These are phyloP conservation scores for Tineola bisselliella DNA, from an alignment of 2,888 invertebrate genomes.

Conservation along the genomic window DNA sequence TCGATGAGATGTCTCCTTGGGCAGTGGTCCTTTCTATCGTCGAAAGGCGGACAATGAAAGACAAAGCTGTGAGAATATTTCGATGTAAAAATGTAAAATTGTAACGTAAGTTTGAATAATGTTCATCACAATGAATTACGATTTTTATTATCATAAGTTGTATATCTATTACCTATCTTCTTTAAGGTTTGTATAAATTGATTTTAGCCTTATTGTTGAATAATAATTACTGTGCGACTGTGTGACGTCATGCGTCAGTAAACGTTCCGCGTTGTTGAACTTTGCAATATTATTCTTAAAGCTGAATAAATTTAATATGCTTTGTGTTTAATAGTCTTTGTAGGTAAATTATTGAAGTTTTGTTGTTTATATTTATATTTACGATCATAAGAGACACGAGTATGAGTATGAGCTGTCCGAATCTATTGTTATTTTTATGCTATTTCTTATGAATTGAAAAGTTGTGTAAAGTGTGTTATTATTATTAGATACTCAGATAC, in stretches of 20 bases:
- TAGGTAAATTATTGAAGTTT: neutral
- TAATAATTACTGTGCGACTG: neutral
- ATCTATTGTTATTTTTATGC: neutral
- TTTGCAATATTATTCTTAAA: neutral
- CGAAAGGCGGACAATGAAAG: slow-evolving; percentile 64
- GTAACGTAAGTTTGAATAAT: slow-evolving; percentile 45
- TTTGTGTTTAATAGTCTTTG: neutral
- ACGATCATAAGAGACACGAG: neutral
- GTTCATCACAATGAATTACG: slow-evolving; percentile 27
- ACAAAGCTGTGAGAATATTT: slow-evolving; percentile 67
- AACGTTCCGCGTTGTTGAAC: neutral
- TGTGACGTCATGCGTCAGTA: neutral
- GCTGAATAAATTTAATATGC: neutral
- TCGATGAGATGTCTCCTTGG: too few relatives aligned
- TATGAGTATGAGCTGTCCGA: neutral
- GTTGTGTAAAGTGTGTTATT: neutral
- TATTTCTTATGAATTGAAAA: neutral
- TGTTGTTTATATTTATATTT: neutral
- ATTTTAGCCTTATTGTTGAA: neutral
- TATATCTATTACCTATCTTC: neutral
- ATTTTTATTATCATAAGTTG: slow-evolving; percentile 24
- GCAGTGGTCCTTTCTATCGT: slow-evolving; percentile 30
- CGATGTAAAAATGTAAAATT: slow-evolving; percentile 59
- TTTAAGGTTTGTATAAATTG: neutral
- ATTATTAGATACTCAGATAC: slow-evolving; percentile 1